Base-by-base conservation (phyloP, 2,113 vertebrate species). In the Protobothrops mucrosquamatus region DNA sequence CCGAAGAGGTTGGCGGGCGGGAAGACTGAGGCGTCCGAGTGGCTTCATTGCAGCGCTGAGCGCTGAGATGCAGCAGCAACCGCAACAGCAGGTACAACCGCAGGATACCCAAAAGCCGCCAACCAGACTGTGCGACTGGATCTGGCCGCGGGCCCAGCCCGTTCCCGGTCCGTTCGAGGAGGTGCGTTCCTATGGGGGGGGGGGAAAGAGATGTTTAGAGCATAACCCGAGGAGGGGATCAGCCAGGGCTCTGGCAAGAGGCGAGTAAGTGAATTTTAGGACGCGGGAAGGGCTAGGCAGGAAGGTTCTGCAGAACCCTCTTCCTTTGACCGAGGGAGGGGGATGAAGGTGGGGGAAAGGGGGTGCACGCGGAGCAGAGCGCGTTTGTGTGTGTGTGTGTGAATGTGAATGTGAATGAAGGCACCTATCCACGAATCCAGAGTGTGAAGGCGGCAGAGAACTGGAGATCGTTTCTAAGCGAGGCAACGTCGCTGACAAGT, bases 291-390 rank as follows among this genome's bases (percentile, higher is more conserved):
- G 69, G 18, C 14, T 14, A 48, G 91, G 4, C 20, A 51, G 43
- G 12, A 43, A 92, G 69, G 92, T 56, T 93, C 92, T 87, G 89
- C 92, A 90, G 81, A 90, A 74, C 74, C 55, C 51, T 92, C 92
- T 90, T 48, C 29, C 88, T 61, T 43, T 20, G 92, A 55, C 88
- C 88, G 18, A 85, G 54, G n/a, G 61, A 14, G 61, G 87, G 91
- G 15, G 59, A 24, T 2, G 86, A 81, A 51, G 23, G 59, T 43
- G 52, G 52, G 87, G 52, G 3, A 18, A 39, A 8, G 6, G 34
- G 34, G 18, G 9, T 23, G 86, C 15, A 22, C 2, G 7, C 15
- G 51, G 59, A 14, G 48, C 9, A 26, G 48, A 87, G 90, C 59
- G 46, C 14, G 46, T 43, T 2, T 15, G 56, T 56, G 88, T 18